Evolutionary conservation across 2,888 invertebrate genomes (phyloP).

Genomic region (Phaedon cochleariae): DNA sequence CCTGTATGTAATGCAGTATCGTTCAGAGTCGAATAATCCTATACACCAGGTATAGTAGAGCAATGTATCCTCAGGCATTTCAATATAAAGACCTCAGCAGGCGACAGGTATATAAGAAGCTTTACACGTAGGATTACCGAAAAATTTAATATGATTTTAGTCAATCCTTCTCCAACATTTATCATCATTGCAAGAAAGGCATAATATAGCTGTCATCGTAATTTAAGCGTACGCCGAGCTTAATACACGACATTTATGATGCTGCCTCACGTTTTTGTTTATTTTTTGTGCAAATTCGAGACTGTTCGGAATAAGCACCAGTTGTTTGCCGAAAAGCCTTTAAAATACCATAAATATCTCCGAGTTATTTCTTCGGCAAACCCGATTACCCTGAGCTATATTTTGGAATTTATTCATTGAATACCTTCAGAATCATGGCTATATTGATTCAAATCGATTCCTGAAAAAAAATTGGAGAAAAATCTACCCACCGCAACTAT

Average conservation of each 20-base stretch:
- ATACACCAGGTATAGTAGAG: no score
- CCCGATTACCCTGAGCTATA: no score
- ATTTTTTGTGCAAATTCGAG: constrained; percentile 19
- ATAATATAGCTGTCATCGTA: neutral
- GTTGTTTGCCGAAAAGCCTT: constrained; percentile 19
- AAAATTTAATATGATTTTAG: neutral
- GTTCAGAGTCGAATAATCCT: no score
- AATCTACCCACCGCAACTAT: no score
- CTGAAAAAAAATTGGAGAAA: no score
- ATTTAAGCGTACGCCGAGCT: neutral
- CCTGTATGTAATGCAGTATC: no score
- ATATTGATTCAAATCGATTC: no score
- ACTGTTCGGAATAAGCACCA: constrained; percentile 23
- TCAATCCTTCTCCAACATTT: neutral
- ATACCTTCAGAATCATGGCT: no score
- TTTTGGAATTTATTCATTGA: no score
- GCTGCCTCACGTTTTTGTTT: neutral
- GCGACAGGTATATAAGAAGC: neutral
- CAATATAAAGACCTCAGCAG: constrained; percentile 4
- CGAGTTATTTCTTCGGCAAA: no score
- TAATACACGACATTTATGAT: neutral
- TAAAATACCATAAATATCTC: constrained; percentile 23
- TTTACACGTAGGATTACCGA: neutral
- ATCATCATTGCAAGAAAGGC: neutral
- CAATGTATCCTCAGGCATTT: neutral